phyloP scores from a whole-genome alignment of 2,888 invertebrate species.

The Xestia sexstrigata region DNA sequence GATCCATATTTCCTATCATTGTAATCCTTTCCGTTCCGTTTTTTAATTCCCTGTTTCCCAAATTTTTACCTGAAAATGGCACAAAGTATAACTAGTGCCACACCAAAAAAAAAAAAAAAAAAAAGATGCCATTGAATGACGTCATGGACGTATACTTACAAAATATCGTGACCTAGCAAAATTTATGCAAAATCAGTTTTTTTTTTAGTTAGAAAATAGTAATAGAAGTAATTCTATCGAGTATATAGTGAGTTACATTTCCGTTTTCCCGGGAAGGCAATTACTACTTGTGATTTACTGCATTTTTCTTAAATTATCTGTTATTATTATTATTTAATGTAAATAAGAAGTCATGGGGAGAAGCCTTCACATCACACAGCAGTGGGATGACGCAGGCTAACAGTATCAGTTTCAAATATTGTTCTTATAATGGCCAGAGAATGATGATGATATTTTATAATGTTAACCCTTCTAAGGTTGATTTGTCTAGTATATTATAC shows the following conservation, averaged over 20 bases:
- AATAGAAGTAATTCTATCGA: not conserved
- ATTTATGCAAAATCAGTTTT: not conserved
- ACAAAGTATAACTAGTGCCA: too few species aligned
- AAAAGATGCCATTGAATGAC: slow-evolving; percentile 41
- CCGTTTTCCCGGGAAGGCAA: not conserved
- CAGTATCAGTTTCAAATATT: not conserved
- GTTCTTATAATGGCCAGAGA: not conserved
- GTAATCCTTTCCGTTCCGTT: too few species aligned
- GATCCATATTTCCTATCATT: too few species aligned
- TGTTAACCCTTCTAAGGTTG: too few species aligned
- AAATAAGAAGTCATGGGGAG: too few species aligned
- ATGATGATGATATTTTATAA: too few species aligned
- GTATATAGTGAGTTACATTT: not conserved
- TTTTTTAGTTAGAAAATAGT: not conserved
- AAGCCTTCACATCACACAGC: too few species aligned
- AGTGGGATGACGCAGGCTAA: too few species aligned
- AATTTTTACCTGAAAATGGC: too few species aligned
- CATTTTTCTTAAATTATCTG: not conserved
- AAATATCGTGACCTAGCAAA: slow-evolving; percentile 37
- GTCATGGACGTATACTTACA: slow-evolving; percentile 20
- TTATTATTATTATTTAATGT: not conserved
- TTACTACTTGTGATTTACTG: not conserved
- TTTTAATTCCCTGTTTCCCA: too few species aligned
- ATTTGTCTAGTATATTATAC: too few species aligned
- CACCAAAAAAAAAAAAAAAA: too few species aligned